A percentile compares a stretch with the other conserved stretches of the same genome.
Evolutionary conservation across 1,140 invertebrate genomes (phyloP).

Genomic region (Agrilus planipennis): DNA sequence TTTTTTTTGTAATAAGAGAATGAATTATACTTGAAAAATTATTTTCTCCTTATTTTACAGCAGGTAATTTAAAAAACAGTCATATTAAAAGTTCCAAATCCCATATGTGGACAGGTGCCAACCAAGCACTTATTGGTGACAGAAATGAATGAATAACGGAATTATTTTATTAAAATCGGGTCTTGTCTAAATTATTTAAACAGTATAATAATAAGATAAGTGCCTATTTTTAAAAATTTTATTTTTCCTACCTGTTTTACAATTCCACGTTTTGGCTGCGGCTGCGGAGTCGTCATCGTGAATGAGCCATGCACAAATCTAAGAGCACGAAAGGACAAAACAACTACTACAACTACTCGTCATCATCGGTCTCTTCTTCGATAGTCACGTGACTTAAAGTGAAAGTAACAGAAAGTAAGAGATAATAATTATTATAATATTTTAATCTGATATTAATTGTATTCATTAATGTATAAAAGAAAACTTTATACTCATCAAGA

Average conservation of each 20-base stretch:
- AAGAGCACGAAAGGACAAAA: too few species aligned
- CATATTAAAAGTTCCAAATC: conserved; percentile 10
- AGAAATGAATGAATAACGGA: conserved; percentile 1
- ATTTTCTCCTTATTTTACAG: conserved; percentile 2
- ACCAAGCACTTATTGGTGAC: conserved; percentile 14
- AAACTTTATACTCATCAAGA: too few species aligned
- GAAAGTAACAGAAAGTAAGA: too few species aligned
- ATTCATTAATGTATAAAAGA: too few species aligned
- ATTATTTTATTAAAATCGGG: background rate
- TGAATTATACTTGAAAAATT: conserved; percentile 9
- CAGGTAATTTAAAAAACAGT: background rate
- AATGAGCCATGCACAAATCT: conserved; percentile 18
- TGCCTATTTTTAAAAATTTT: background rate
- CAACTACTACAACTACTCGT: background rate
- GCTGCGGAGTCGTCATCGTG: conserved; percentile 38
- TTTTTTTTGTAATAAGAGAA: background rate
- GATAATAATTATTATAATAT: too few species aligned
- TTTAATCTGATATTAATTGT: too few species aligned
- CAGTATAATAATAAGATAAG: conserved; percentile 2
- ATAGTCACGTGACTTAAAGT: conserved; percentile 2
- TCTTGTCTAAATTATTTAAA: conserved; percentile 4
- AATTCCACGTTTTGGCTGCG: conserved; percentile 38
- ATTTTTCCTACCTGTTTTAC: conserved; percentile 23
- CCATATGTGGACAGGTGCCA: conserved; percentile 15
- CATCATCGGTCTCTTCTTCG: background rate